Evolutionary conservation across 2,797 vertebrate genomes (phyloP).

Genomic region (Esox masquinongy): DNA sequence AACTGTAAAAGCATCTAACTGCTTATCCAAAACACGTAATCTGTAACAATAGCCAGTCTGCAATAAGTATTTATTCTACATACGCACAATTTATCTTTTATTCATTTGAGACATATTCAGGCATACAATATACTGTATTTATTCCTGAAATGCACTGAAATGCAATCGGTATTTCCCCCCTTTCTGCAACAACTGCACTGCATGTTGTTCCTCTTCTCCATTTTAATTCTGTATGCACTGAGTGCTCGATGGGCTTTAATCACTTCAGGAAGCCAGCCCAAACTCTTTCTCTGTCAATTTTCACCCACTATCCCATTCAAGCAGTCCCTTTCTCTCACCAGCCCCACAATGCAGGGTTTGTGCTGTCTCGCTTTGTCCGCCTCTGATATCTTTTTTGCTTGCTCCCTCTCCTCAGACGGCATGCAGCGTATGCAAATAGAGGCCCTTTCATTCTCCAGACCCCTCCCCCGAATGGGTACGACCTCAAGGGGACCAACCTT

Average conservation of each 20-base stretch:
- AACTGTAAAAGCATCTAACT: background rate
- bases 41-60: conserved; percentile 1
- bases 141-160: background rate
- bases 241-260: conserved; percentile 84
- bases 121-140: background rate
- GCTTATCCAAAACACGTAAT: background rate
- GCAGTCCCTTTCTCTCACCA: conserved; percentile 76
- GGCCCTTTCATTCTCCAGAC: conserved; percentile 76
- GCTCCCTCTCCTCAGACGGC: conserved; percentile 78
- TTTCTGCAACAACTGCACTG: conserved; percentile 59
- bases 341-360: conserved; percentile 77
- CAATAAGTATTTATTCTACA: background rate
- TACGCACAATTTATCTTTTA: background rate
- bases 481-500: conserved; percentile 85
- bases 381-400: conserved; percentile 76
- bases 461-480: conserved; percentile 77
- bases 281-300: conserved; percentile 81
- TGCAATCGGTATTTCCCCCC: conserved; percentile 1
- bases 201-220: conserved; percentile 72
- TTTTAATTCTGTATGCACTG: conserved; percentile 74
- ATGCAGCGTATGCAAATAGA: conserved; percentile 89
- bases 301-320: conserved; percentile 69
- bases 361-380: conserved; percentile 75
- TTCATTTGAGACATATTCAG: background rate
- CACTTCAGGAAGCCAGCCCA: conserved; percentile 78